Conservation (phyloP, 35 echinoderm and acorn worm genomes). For the Eucidaris tribuloides region DNA sequence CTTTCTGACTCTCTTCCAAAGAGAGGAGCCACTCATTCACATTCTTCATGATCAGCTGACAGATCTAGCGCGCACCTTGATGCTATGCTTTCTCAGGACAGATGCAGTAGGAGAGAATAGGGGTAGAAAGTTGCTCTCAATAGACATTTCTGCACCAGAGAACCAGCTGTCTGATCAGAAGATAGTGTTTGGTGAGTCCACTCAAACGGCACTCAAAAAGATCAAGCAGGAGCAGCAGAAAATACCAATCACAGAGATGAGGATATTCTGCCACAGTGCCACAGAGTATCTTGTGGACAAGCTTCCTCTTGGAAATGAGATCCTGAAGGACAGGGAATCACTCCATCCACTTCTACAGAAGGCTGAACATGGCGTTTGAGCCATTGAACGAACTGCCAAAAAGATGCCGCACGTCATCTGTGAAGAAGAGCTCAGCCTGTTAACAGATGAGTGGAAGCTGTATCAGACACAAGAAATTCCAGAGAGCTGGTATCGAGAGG, state of each 20-base stretch:
- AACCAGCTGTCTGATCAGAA: slow-evolving; percentile 21
- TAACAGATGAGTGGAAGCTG: slow-evolving; percentile 37
- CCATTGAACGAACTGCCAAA: slow-evolving; percentile 8
- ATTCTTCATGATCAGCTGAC: slow-evolving; percentile 25
- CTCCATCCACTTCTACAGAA: slow-evolving; percentile 23
- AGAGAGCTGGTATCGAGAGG: slow-evolving; percentile 13
- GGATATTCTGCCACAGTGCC: not conserved
- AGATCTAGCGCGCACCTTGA: not conserved
- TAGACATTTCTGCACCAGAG: slow-evolving; percentile 9
- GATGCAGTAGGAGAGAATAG: slow-evolving; percentile 41
- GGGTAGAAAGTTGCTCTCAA: slow-evolving; percentile 12
- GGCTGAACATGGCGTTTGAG: not conserved
- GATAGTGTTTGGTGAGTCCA: not conserved
- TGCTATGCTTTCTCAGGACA: slow-evolving; percentile 11
- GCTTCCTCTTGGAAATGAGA: slow-evolving; percentile 20
- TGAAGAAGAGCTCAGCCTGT: not conserved
- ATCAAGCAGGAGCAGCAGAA: slow-evolving; percentile 29
- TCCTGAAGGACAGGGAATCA: slow-evolving; percentile 4
- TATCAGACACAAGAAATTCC: slow-evolving; percentile 29
- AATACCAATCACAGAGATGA: slow-evolving; percentile 12
- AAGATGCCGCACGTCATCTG: slow-evolving; percentile 27
- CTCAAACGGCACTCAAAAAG: not conserved
- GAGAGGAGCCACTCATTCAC: slow-evolving; percentile 21
- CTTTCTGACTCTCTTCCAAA: slow-evolving; percentile 34
- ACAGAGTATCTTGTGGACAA: slow-evolving; percentile 25